phyloP scores from a whole-genome alignment of 2,113 vertebrate genomes.

The Pica pica region DNA sequence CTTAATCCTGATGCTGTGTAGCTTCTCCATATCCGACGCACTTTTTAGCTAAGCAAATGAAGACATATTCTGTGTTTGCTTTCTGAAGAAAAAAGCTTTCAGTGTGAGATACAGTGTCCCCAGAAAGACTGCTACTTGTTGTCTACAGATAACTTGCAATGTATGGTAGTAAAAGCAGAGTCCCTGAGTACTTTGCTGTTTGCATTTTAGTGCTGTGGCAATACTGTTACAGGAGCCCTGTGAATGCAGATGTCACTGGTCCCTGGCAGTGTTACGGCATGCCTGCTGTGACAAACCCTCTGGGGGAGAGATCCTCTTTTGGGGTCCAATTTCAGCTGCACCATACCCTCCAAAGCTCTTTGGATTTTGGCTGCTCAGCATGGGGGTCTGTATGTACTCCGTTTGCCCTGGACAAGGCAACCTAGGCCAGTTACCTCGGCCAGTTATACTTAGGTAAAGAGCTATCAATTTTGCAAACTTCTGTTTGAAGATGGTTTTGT shows the following conservation, averaged over 20 bases:
- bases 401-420: not conserved
- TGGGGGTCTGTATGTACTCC: not conserved
- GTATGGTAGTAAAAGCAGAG: not conserved
- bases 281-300: not conserved
- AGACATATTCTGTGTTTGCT: not conserved
- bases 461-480: not conserved
- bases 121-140: not conserved
- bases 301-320: fast-evolving
- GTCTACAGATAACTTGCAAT: not conserved
- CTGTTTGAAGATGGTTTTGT: not conserved
- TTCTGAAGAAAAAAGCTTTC: not conserved
- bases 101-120: not conserved
- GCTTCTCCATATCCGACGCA: not conserved
- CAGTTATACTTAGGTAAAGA: not conserved
- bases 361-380: not conserved
- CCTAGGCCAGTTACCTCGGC: not conserved
- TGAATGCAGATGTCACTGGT: not conserved
- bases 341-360: not conserved
- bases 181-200: not conserved
- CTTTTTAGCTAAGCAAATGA: not conserved
- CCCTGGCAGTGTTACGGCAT: not conserved
- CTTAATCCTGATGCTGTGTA: not conserved
- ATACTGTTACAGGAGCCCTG: not conserved
- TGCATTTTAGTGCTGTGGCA: not conserved
- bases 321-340: not conserved